Conservation (phyloP, 2,797 vertebrate species). For the Sebastes hubbsi region DNA sequence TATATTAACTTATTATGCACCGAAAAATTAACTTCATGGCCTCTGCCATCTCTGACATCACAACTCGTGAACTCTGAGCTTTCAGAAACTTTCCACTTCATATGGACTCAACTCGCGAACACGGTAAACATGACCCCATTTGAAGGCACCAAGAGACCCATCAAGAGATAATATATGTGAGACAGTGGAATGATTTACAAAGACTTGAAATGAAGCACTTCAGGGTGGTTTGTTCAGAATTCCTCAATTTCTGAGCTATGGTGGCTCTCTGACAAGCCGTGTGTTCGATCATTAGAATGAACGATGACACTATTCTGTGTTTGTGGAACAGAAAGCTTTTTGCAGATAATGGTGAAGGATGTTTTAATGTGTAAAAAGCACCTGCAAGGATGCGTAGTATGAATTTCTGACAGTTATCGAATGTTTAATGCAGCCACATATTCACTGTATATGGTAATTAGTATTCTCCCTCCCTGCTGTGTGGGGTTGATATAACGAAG, state of each 20-base stretch:
- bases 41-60: no score
- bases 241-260: background rate
- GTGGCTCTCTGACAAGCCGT: background rate
- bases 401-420: background rate
- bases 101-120: no score
- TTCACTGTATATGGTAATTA: background rate
- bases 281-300: background rate
- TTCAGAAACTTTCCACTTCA: no score
- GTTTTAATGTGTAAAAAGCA: background rate
- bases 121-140: no score
- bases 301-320: background rate
- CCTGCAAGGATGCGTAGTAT: background rate
- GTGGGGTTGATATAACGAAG: slow-evolving; percentile 31
- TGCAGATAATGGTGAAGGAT: background rate
- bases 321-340: background rate
- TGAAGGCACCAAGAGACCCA: no score
- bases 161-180: background rate
- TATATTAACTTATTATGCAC: no score
- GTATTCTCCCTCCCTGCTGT: slow-evolving; percentile 33
- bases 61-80: no score
- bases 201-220: background rate
- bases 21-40: no score
- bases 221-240: background rate
- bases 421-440: background rate
- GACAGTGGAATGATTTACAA: background rate